These are phyloP conservation scores for Drosophila subobscura DNA, from an alignment of 1,140 invertebrate species.

Conservation along the genomic window DNA sequence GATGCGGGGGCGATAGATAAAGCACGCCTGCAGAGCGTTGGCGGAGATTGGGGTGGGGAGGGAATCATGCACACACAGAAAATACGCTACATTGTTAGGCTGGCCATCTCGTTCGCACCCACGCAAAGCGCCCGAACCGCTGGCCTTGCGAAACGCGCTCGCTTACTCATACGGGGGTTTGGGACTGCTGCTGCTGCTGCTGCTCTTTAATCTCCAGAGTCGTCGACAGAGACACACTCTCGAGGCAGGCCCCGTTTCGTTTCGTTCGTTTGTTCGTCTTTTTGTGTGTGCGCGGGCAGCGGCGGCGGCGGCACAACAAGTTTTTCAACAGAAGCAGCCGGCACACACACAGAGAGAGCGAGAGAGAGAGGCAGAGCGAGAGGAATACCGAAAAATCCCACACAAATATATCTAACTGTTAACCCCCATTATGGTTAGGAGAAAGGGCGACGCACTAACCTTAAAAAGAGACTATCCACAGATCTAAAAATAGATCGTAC, in stretches of 20 bases:
- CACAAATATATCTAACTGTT: conserved; percentile 52
- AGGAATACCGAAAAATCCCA: conserved; percentile 31
- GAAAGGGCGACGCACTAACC: too few relatives aligned
- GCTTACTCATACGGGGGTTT: conserved; percentile 54
- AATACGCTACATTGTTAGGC: conserved; percentile 44
- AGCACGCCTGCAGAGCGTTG: conserved; percentile 2
- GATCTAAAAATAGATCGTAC: background rate
- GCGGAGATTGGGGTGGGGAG: conserved; percentile 10
- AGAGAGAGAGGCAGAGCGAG: background rate
- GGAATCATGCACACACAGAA: conserved; percentile 31
- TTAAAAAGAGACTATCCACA: too few relatives aligned
- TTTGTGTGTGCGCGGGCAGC: too few relatives aligned
- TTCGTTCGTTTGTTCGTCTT: conserved; percentile 34
- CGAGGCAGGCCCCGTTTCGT: conserved; percentile 73
- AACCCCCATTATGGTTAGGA: conserved; percentile 47
- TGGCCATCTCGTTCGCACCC: conserved; percentile 52
- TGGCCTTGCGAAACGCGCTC: conserved; percentile 78
- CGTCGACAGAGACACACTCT: conserved; percentile 56
- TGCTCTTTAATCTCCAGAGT: conserved; percentile 73
- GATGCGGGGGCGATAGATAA: conserved; percentile 6
- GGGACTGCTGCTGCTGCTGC: conserved; percentile 10
- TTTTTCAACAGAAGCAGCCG: conserved; percentile 60
- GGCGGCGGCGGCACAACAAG: conserved; percentile 64
- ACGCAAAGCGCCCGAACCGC: conserved; percentile 37
- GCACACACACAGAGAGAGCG: conserved; percentile 17